Evolutionary conservation across 2,113 vertebrate species (phyloP), one percentile per base, ranked within the genome.

Genomic region (Holacanthus passer): DNA sequence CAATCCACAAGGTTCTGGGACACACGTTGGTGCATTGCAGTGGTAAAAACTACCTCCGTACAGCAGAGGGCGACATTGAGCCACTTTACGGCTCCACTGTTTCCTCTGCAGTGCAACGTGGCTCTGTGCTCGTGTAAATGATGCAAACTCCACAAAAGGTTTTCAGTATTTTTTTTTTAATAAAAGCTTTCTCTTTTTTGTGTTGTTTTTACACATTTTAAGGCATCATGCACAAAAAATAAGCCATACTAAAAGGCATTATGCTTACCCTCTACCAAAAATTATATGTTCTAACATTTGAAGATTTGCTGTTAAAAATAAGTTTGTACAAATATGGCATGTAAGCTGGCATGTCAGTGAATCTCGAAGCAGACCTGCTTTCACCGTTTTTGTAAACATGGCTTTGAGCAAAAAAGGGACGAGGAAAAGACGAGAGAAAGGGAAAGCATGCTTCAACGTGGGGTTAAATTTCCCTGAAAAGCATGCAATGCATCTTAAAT

Each of bases 161-260:
- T 88, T 78, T 73, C 16, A 58, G n/a, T 24, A n/a, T 37, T 37
- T 11, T 80, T 92, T 93, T 93, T 95, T 95, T 94, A 95, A 93
- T 94, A 93, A 94, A 95, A 94, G 82, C 73, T 91, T 90, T 70
- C 11, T 68, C 41, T 91, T 75, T n/a, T 65, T 81, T 79, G 66
- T 77, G 59, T 75, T 55, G 20, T 85, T 81, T 73, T 84, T 79
- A 92, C 91, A 94, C 80, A 79, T 89, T 90, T 94, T 95, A 96
- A 96, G 95, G 95, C 95, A 94, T 95, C 95, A 96, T 96, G 95
- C 95, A 96, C 92, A 92, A 87, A 88, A 90, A 88, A 89, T 76
- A 91, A 92, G 87, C 87, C 88, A 89, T 89, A 92, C 89, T 93
- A 92, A 93, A 59, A 92, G 87, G 85, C 87, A 41, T 88, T 91